Evolutionary conservation across 2,797 vertebrate species (phyloP).

Genomic region (Erethizon dorsatum): DNA sequence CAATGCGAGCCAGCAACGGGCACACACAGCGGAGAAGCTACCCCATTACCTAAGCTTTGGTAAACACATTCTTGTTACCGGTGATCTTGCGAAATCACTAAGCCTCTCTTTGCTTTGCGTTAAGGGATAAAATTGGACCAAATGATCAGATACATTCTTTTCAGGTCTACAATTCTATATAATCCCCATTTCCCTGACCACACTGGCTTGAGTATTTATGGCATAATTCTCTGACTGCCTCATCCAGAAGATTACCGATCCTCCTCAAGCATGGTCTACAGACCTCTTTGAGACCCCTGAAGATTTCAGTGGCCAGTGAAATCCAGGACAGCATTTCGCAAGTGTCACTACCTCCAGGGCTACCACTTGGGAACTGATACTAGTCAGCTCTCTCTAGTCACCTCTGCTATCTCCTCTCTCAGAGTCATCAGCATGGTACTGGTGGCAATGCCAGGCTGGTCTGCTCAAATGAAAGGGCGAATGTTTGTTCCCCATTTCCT

Average conservation of each 20-base stretch:
- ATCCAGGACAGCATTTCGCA: background rate
- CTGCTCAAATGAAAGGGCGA: background rate
- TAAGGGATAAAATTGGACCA: background rate
- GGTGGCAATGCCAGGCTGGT: background rate
- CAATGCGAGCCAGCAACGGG: background rate
- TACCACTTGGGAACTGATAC: background rate
- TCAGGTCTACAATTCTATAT: background rate
- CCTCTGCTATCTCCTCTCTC: background rate
- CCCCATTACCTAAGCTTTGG: background rate
- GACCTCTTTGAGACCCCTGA: background rate
- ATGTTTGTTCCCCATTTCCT: too few relatives aligned
- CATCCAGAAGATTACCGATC: background rate
- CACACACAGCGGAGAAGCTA: background rate
- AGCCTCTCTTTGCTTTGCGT: background rate
- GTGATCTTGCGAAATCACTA: background rate
- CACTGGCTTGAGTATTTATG: background rate
- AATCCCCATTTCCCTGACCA: background rate
- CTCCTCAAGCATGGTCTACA: background rate
- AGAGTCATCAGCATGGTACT: too few relatives aligned
- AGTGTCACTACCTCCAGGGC: background rate
- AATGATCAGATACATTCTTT: background rate
- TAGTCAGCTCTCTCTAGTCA: background rate
- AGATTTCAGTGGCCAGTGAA: background rate
- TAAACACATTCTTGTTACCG: background rate
- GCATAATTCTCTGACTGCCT: background rate